phyloP scores from a whole-genome alignment of 2,797 vertebrate genomes.

The Gila robusta region DNA sequence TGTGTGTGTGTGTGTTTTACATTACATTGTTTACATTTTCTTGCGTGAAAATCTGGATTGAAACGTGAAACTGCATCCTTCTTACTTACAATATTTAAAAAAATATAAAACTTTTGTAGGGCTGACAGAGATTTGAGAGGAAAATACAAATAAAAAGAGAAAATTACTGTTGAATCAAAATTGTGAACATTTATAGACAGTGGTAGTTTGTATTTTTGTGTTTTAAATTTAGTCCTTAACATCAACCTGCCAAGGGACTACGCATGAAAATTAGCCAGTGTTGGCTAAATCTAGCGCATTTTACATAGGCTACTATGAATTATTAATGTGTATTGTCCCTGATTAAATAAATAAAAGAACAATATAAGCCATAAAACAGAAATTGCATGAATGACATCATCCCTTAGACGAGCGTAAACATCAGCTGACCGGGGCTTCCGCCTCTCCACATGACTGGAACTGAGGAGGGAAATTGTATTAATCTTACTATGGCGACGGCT shows the following conservation, averaged over 20 bases:
- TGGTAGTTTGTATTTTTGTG: no score
- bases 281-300: no score
- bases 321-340: no score
- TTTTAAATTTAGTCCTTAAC: no score
- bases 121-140: neutral
- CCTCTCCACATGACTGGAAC: conserved; percentile 69
- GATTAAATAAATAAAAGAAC: no score
- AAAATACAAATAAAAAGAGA: neutral
- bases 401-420: neutral
- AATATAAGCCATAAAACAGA: conserved; percentile 59
- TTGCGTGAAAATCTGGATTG: neutral
- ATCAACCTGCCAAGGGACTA: no score
- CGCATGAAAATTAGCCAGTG: no score
- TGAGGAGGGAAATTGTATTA: conserved; percentile 46
- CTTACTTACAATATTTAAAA: neutral
- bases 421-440: conserved; percentile 74
- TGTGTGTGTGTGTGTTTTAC: no score
- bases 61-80: neutral
- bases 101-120: neutral
- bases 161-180: no score
- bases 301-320: no score
- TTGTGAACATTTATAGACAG: no score
- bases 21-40: no score
- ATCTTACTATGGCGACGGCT: conserved; percentile 19
- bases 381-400: conserved; percentile 40